Conservation (phyloP, 2,797 vertebrate genomes). For the Siniperca scherzeri region DNA sequence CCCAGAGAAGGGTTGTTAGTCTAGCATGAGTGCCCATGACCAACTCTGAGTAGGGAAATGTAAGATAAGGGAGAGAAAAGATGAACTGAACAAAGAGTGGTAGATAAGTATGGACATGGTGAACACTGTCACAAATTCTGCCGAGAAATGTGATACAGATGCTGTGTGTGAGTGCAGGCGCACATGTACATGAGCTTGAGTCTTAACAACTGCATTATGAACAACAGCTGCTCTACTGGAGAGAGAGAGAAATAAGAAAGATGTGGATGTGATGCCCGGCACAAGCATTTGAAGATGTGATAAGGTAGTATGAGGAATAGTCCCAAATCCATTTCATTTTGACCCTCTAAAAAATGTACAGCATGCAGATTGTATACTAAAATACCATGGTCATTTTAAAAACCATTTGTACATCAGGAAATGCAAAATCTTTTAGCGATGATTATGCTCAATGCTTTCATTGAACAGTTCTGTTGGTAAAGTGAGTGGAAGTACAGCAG, state of each 20-base stretch:
- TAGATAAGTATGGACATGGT: background rate
- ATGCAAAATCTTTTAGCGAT: background rate
- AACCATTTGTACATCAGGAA: background rate
- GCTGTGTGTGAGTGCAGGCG: background rate
- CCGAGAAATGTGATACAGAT: conserved; percentile 1
- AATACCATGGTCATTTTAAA: background rate
- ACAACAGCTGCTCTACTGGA: background rate
- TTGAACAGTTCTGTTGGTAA: background rate
- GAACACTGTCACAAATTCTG: background rate
- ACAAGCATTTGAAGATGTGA: background rate
- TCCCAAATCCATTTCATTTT: background rate
- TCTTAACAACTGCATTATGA: background rate
- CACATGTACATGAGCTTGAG: background rate
- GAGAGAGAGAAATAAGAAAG: background rate
- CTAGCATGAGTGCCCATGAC: background rate
- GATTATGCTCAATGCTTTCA: background rate
- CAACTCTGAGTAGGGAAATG: background rate
- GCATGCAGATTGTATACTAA: background rate
- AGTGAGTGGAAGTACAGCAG: background rate
- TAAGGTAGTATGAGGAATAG: background rate
- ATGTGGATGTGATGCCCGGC: background rate
- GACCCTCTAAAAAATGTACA: background rate
- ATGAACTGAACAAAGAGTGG: background rate
- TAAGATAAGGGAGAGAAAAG: background rate
- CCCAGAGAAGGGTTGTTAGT: background rate